Base-by-base conservation (phyloP, 2,797 vertebrate genomes). In the Triplophysa yarkandensis region DNA sequence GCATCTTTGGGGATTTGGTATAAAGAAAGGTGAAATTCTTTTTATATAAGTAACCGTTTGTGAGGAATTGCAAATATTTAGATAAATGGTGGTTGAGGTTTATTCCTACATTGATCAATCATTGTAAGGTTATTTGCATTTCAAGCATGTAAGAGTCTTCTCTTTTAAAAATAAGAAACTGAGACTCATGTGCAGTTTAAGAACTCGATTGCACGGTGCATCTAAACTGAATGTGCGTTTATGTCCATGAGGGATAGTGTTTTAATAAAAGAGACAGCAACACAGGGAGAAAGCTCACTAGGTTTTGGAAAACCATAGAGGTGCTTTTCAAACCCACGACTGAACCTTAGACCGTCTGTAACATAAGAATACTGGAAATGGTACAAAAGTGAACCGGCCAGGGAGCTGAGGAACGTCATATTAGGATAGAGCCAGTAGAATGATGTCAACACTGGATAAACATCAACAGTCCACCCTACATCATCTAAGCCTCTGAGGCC, bases 381-480 rank as follows among this genome's bases (percentile, higher is more conserved):
- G 14, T 32, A 25, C 65, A 68, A 36, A 61, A 60, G 46, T 43
- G 23, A 25, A 66, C 43, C 3, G 25, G 25, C 57, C 14, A 44
- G 16, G 16, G 54, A 60, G 74, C 28, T 58, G 36, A 60, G 67
- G 17, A 39, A 65, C 41, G 14, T 68, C 50, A 46, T 28, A 48
- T 48, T 7, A 39, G 52, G 52, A 63, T 41, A 41, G 25, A 61
- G 52, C 13, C 44, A 52, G 44, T 9, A 48, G 46, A 5, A 69
- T 75, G 77, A 78, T 57, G 65, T 79, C 36, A 70, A 27, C 21
- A 28, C 62, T 76, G 73, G 61, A 71, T 32, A 9, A 39, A 71
- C 32, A 44, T 76, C 54, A 76, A 43, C 30, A 70, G 44, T 27
- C 34, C 61, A 39, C 34, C 44, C 77, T 60, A 48, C 19, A 2